Base-by-base conservation (phyloP, 2,113 vertebrate genomes). In the Petroica traversi region DNA sequence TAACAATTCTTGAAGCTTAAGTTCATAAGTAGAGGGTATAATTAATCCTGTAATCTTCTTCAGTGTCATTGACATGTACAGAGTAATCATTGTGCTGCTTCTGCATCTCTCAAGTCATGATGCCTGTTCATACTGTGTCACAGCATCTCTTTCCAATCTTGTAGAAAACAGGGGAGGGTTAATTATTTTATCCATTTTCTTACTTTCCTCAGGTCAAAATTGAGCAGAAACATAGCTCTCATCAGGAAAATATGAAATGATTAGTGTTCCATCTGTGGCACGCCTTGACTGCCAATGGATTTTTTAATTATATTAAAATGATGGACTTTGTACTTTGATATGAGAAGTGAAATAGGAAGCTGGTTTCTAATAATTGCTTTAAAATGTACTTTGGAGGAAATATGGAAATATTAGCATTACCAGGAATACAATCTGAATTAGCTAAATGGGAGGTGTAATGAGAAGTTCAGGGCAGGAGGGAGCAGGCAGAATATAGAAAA, bases 251-350 rank as follows among this genome's bases (percentile, higher is more conserved):
- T 95, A 95, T 88, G 85, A 96, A 94, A 62, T 89, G 68, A 94
- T 96, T 89, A 95, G 54, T 14, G 59, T 85, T 86, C 85, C 91
- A 62, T 85, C 90, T 94, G 74, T 93, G 62, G 87, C 78, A 67
- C 1, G 54, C 63, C 54, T 75, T 85, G 72, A 48, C 89, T 94
- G 63, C 40, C 75, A 78, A 85, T 80, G 78, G 69, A 80, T 87
- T 94, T 97, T 93, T 96, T 88, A 95, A 96, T 95, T 94, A 92
- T 85, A 95, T 96, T 95, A 95, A 91, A 95, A 91, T 95, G 33
- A 95, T 95, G 78, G 74, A 93, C 62, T 95, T 94, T 92, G 89
- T 96, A 95, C 89, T 96, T 93, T 93, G 94, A 96, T 93, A 96
- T 58, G 75, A 95, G 93, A 94, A 95, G 74, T 88, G 87, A 95